Conservation (phyloP, 2,113 vertebrate genomes). For the Oceanodroma tethys region DNA sequence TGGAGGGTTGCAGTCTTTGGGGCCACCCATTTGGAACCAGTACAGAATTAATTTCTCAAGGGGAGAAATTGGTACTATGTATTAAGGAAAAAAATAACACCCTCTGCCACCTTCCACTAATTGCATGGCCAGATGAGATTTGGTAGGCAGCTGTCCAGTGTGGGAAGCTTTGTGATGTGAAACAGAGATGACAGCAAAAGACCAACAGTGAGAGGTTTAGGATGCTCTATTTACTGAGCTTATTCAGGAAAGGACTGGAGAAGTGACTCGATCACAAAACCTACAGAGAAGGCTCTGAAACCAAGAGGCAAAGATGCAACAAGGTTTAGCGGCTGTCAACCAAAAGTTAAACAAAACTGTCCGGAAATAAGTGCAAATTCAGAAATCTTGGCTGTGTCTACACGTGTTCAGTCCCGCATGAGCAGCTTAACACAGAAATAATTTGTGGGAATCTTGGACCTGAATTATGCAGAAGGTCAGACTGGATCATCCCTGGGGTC, state of each 20-base stretch:
- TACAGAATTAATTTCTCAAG: conserved; percentile 13
- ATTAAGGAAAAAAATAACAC: not conserved
- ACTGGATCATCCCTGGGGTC: not conserved
- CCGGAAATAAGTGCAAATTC: not conserved
- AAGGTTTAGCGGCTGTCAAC: not conserved
- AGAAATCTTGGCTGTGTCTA: not conserved
- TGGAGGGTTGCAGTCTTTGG: not conserved
- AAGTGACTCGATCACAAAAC: not conserved
- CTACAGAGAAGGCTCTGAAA: not conserved
- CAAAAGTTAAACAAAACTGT: not conserved
- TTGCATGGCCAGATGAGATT: not conserved
- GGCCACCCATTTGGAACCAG: conserved; percentile 10
- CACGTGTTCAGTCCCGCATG: not conserved
- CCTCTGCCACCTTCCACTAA: not conserved
- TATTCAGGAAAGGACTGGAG: not conserved
- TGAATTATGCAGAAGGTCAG: not conserved
- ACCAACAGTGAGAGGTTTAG: not conserved
- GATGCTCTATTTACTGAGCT: not conserved
- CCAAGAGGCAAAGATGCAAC: not conserved
- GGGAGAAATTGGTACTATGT: not conserved
- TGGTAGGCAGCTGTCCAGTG: not conserved
- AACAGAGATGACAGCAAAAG: not conserved
- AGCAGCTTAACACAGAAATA: not conserved
- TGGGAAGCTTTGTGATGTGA: not conserved
- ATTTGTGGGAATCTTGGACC: not conserved